These are phyloP conservation scores for Onychostruthus taczanowskii DNA, from an alignment of 2,113 vertebrate species.

Conservation along the genomic window DNA sequence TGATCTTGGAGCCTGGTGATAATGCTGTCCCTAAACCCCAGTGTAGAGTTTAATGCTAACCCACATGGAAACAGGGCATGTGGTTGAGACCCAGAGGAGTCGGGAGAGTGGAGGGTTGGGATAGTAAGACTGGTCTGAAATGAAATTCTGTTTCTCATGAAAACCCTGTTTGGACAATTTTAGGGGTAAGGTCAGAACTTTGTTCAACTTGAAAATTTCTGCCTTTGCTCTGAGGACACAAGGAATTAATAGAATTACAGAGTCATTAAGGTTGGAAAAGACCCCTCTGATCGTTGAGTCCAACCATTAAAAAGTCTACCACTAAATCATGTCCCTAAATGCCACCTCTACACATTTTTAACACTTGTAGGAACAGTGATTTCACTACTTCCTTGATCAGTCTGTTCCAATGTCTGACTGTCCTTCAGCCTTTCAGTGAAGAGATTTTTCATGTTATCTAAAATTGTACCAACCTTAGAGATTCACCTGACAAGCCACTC, in stretches of 20 bases:
- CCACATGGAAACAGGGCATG: rapidly evolving
- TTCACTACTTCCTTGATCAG: neutral
- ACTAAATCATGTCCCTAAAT: neutral
- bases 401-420: neutral
- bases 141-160: neutral
- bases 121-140: neutral
- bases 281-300: neutral
- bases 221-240: neutral
- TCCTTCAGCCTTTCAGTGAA: neutral
- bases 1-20: neutral
- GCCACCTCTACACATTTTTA: neutral
- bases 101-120: neutral
- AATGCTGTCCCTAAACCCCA: rapidly evolving
- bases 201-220: neutral
- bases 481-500: neutral
- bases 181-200: neutral
- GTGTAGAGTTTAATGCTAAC: neutral
- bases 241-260: neutral
- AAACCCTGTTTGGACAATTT: neutral
- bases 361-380: neutral
- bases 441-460: neutral
- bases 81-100: neutral
- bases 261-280: neutral
- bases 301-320: neutral
- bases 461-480: neutral